Conservation (phyloP, 2,113 vertebrate genomes). For the Rhinogobius similis region DNA sequence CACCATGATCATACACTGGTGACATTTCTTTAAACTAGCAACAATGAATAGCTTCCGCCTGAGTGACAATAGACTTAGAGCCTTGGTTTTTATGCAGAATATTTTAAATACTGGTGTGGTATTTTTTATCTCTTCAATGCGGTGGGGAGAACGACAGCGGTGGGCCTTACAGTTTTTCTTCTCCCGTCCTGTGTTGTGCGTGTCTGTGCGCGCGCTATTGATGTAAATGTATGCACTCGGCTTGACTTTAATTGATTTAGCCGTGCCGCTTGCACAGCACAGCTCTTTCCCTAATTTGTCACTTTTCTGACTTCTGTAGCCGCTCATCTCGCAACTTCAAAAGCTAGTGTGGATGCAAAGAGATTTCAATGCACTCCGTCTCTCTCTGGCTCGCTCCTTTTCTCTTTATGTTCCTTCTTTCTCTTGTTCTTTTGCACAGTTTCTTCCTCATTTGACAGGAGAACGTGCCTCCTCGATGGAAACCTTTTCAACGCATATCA, state of each 20-base stretch:
- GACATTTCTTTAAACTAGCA: constrained; percentile 95
- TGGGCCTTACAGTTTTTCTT: constrained; percentile 44
- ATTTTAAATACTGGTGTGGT: constrained; percentile 78
- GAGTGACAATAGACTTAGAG: constrained; percentile 72
- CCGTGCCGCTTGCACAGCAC: constrained; percentile 70
- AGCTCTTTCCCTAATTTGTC: constrained; percentile 79
- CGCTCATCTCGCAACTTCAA: constrained; percentile 76
- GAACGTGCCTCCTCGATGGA: constrained; percentile 67
- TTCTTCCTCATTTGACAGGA: constrained; percentile 67
- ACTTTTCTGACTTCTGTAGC: constrained; percentile 77
- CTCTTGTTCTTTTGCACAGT: constrained; percentile 54
- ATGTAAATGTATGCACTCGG: constrained; percentile 73
- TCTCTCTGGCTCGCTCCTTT: constrained; percentile 32
- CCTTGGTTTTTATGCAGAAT: constrained; percentile 76
- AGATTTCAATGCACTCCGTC: constrained; percentile 66
- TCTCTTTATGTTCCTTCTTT: constrained; percentile 49
- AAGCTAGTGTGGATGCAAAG: constrained; percentile 67
- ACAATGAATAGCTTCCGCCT: constrained; percentile 75
- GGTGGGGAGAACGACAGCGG: constrained; percentile 51
- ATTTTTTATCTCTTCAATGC: constrained; percentile 59
- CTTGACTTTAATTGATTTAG: constrained; percentile 80
- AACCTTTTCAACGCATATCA: constrained; percentile 73
- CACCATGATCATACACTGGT: constrained; percentile 83
- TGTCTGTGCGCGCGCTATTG: constrained; percentile 47
- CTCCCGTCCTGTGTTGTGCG: constrained; percentile 38